Conservation (phyloP, 2,888 invertebrate genomes). For the Zygogramma bicolorata region DNA sequence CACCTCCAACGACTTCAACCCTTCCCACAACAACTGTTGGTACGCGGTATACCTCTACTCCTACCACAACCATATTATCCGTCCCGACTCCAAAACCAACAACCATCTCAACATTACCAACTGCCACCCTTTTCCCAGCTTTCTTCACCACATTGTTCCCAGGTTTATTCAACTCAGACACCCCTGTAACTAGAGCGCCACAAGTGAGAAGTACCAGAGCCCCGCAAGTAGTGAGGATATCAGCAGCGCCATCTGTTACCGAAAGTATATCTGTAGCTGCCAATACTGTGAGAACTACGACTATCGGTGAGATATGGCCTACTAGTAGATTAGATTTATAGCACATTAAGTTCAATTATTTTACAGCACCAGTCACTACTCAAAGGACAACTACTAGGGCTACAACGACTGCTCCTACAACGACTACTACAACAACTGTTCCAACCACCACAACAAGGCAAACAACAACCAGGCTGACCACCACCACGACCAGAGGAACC, state of each 20-base stretch:
- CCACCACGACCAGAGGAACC: constrained; percentile 34
- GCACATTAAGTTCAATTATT: not conserved
- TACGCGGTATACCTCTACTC: not conserved
- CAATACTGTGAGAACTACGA: constrained; percentile 8
- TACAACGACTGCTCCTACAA: constrained; percentile 35
- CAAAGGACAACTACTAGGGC: constrained; percentile 16
- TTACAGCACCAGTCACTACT: constrained; percentile 24
- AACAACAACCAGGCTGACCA: constrained; percentile 29
- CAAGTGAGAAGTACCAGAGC: constrained; percentile 33
- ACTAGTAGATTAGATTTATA: not conserved
- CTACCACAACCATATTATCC: constrained; percentile 14
- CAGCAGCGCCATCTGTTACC: constrained; percentile 35
- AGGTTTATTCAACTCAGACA: constrained; percentile 44
- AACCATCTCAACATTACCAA: constrained; percentile 47
- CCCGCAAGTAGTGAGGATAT: constrained; percentile 25
- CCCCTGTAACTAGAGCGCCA: constrained; percentile 43
- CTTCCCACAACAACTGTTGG: constrained; percentile 30
- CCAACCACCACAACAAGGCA: constrained; percentile 20
- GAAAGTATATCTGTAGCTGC: constrained; percentile 23
- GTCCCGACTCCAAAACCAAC: constrained; percentile 37
- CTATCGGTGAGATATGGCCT: not conserved
- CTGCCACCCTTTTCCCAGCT: constrained; percentile 59
- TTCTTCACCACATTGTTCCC: constrained; percentile 55
- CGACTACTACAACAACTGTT: constrained; percentile 40
- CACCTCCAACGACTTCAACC: constrained; percentile 46